Base-by-base conservation (phyloP, 2,797 vertebrate genomes). In the Megaceryle alcyon region DNA sequence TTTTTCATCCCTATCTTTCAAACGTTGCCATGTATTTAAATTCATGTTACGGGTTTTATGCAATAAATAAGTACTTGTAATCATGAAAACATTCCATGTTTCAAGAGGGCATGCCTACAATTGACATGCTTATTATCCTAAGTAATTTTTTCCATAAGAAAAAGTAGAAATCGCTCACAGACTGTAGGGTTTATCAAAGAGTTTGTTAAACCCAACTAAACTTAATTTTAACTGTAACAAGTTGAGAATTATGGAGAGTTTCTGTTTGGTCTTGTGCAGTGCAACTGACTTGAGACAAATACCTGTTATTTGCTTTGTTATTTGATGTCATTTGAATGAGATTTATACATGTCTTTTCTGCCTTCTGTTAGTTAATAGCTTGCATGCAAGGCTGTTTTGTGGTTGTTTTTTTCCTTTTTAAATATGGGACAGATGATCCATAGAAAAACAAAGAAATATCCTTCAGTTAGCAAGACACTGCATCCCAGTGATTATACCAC, bases 201-300 rank as follows among this genome's bases (percentile, higher is more conserved):
- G 88, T 75, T 92, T 94, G 87, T 95, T 96, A 96, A 97, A 96
- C 90, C 95, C 97, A 96, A 88, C 97, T 98, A 94, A 96, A 93
- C 83, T 84, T 95, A 86, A 95, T 85, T 91, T 86, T 90, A 95
- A 96, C 93, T 82, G 93, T 61, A 97, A 97, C 16, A 13, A 86
- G 77, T 88, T 96, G 96, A 91, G 81, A 94, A 96, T 97, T 96
- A 94, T 86, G 86, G 87, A 82, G 71, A 94, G 92, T 88, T 95
- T 94, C 71, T 96, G 97, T 97, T 97, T 97, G 97, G 61, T 96
- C 96, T 96, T 98, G 98, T 98, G 97, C 97, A 98, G 96, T 97
- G 94, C 76, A 91, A 75, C 48, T 48, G 91, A 94, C 82, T 91
- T 72, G 73, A 82, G 81, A 86, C 33, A 90, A 41, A 82, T n/a